Percentiles rank a stretch among this genome's conserved stretches.
Evolutionary conservation across 2,888 invertebrate genomes (phyloP).

Genomic region (Cryptophagus acutangulus): DNA sequence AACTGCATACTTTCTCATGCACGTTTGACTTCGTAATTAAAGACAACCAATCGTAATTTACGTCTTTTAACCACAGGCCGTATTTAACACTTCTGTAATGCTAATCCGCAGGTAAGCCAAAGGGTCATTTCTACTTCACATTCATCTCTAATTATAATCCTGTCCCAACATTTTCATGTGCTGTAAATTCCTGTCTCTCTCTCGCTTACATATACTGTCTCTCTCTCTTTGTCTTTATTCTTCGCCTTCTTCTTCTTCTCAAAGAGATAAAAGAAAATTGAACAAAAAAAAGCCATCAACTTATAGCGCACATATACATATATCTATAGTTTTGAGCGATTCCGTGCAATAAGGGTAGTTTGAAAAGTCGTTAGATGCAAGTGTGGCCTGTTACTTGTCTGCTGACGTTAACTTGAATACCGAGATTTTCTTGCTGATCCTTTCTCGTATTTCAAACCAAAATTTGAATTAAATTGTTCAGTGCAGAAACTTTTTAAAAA

Average conservation of each 20-base stretch:
- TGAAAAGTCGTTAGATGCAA: slow-evolving; percentile 41
- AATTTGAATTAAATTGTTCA: slow-evolving; percentile 29
- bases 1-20: slow-evolving; percentile 38
- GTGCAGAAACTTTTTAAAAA: slow-evolving; percentile 4
- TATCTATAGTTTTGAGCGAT: slow-evolving; percentile 6
- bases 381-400: slow-evolving; percentile 34
- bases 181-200: too few species aligned
- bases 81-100: not conserved
- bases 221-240: too few species aligned
- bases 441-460: slow-evolving; percentile 25
- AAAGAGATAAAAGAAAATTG: too few species aligned
- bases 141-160: too few species aligned
- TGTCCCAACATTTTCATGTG: too few species aligned
- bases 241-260: too few species aligned
- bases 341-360: slow-evolving; percentile 31
- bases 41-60: slow-evolving; percentile 27
- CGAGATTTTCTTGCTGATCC: slow-evolving; percentile 29
- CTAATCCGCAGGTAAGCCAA: too few species aligned
- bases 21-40: slow-evolving; percentile 37
- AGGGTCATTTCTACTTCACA: too few species aligned
- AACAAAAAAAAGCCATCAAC: slow-evolving; percentile 6
- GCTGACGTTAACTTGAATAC: slow-evolving; percentile 25
- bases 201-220: too few species aligned
- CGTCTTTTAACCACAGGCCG: slow-evolving; percentile 10
- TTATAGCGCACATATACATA: not conserved